A percentile compares a stretch with the other conserved stretches of the same genome.
Evolutionary conservation across 2,888 invertebrate species (phyloP).

Genomic region (Nemotelus pantherinus): DNA sequence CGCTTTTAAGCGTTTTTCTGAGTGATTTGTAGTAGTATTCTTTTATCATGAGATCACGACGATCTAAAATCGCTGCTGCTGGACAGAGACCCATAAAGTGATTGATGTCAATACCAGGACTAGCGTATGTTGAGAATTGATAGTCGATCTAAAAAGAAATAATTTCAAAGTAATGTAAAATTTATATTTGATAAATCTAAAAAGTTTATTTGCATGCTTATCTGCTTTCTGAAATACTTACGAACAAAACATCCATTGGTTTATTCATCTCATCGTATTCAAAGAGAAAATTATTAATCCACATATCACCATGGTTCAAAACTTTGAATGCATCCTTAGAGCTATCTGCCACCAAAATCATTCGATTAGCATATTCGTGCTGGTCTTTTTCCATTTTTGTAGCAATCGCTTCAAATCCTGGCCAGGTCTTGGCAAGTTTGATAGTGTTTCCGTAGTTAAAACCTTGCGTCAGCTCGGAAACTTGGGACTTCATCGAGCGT

Average conservation of each 20-base stretch:
- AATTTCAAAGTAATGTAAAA: neutral
- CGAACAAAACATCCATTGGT: constrained; percentile 63
- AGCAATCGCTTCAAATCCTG: constrained; percentile 58
- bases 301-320: constrained; percentile 68
- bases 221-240: constrained; percentile 55
- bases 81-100: constrained; percentile 63
- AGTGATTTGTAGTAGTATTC: constrained; percentile 24
- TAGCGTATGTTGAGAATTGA: constrained; percentile 61
- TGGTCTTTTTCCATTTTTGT: constrained; percentile 55
- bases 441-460: constrained; percentile 4
- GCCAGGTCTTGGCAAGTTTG: constrained; percentile 57
- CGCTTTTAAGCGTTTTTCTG: constrained; percentile 16
- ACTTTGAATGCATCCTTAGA: constrained; percentile 59
- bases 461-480: constrained; percentile 10
- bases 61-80: constrained; percentile 56
- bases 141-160: constrained; percentile 60
- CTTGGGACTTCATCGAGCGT: neutral
- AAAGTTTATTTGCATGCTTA: neutral
- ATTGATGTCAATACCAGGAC: constrained; percentile 63
- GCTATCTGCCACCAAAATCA: neutral
- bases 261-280: constrained; percentile 61
- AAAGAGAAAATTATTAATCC: constrained; percentile 68
- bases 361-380: neutral
- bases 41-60: constrained; percentile 57
- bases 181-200: neutral